Evolutionary conservation across 2,888 invertebrate species (phyloP).

Genomic region (Operophtera brumata): DNA sequence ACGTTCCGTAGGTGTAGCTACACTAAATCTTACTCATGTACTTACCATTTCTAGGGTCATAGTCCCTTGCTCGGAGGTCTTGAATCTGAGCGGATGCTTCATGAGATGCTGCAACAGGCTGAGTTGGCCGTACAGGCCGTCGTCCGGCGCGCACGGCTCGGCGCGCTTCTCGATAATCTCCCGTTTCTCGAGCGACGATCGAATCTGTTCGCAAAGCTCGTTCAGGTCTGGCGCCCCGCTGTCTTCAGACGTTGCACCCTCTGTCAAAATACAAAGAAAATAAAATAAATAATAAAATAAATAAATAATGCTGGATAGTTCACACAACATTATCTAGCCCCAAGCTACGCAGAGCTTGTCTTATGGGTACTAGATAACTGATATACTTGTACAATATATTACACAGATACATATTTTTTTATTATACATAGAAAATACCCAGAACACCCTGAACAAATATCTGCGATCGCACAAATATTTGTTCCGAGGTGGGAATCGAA

Average conservation of each 20-base stretch:
- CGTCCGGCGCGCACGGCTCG: constrained; percentile 90
- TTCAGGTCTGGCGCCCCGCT: constrained; percentile 83
- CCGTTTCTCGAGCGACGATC: constrained; percentile 86
- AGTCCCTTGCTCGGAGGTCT: constrained; percentile 87
- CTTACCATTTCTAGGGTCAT: constrained; percentile 83
- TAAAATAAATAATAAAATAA: too few species aligned
- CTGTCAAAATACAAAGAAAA: constrained; percentile 41
- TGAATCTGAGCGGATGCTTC: constrained; percentile 93
- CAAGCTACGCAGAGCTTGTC: too few species aligned
- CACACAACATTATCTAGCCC: neutral
- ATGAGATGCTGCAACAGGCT: constrained; percentile 93
- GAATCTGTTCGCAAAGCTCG: constrained; percentile 85
- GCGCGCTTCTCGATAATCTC: constrained; percentile 92
- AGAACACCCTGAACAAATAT: too few species aligned
- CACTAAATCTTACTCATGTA: too few species aligned
- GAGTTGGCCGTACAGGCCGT: constrained; percentile 93
- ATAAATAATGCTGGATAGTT: too few species aligned
- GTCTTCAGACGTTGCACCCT: constrained; percentile 72
- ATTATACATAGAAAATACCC: too few species aligned
- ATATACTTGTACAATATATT: too few species aligned
- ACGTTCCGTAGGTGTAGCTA: too few species aligned
- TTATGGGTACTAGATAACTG: too few species aligned
- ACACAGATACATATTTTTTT: too few species aligned
- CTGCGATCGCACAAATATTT: too few species aligned
- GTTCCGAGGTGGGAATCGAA: too few species aligned